Percentiles rank a stretch among this genome's conserved stretches.
These are phyloP conservation scores for Drosophila santomea DNA, from an alignment of 1,140 invertebrate species.

Conservation along the genomic window DNA sequence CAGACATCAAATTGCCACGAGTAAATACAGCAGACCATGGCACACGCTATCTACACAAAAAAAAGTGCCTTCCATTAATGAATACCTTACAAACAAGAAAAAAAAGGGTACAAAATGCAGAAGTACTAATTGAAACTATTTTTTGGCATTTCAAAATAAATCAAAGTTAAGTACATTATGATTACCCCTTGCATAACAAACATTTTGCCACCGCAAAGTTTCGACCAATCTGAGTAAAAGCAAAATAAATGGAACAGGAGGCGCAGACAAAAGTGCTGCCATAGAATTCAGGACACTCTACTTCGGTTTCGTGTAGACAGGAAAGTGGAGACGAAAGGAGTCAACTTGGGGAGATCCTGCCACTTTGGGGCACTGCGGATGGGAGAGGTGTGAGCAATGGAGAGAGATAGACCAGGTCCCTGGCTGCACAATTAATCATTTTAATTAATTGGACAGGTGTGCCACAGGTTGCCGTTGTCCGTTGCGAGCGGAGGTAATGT, in stretches of 20 bases:
- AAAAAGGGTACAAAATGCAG: too few relatives aligned
- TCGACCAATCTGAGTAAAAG: conserved; percentile 24
- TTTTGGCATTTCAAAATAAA: too few relatives aligned
- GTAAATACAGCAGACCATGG: neutral
- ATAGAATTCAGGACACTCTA: conserved; percentile 34
- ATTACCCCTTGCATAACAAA: neutral
- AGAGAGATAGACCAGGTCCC: conserved; percentile 10
- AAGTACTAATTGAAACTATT: too few relatives aligned
- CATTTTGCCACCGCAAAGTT: neutral
- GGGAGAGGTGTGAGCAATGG: neutral
- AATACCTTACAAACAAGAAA: too few relatives aligned
- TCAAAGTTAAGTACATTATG: neutral
- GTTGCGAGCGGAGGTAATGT: conserved; percentile 33
- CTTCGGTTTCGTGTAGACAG: conserved; percentile 59
- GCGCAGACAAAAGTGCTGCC: conserved; percentile 10
- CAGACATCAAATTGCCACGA: conserved; percentile 2
- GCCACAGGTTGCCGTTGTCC: conserved; percentile 69
- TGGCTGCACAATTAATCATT: conserved; percentile 74
- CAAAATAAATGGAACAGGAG: conserved; percentile 22
- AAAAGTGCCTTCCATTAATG: too few relatives aligned
- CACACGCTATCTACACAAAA: too few relatives aligned
- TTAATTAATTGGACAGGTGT: conserved; percentile 83
- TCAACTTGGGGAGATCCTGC: conserved; percentile 17
- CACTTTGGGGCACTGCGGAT: neutral
- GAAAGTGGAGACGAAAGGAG: conserved; percentile 40